phyloP scores from a whole-genome alignment of 2,113 vertebrate genomes.

The Cyanistes caeruleus region DNA sequence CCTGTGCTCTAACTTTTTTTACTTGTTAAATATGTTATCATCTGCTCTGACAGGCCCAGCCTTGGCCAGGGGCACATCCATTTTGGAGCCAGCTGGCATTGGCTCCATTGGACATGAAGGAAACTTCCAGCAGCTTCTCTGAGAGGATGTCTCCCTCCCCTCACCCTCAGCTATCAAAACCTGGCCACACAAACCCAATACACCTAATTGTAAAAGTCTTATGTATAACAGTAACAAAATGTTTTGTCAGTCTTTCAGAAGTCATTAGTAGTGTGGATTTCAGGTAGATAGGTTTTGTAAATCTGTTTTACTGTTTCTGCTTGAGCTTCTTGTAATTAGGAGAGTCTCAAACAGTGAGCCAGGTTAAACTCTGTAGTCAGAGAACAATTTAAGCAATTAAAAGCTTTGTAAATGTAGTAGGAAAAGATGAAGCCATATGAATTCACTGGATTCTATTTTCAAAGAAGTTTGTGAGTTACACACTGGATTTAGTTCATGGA shows the following conservation, averaged over 20 bases:
- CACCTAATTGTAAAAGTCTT: neutral
- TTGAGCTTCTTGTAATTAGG: neutral
- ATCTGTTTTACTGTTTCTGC: neutral
- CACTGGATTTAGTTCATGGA: neutral
- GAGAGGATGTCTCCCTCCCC: neutral
- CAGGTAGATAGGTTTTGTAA: neutral
- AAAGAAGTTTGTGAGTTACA: neutral
- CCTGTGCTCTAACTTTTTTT: neutral
- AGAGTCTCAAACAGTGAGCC: neutral
- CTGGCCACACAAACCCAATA: neutral
- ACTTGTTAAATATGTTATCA: neutral
- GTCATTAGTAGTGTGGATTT: neutral
- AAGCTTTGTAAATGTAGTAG: neutral
- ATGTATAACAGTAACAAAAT: neutral
- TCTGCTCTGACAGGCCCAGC: neutral
- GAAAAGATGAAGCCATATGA: neutral
- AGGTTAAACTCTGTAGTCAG: neutral
- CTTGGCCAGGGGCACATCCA: neutral
- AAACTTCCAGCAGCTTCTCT: neutral
- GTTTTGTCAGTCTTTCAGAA: neutral
- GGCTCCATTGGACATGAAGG: rapidly evolving
- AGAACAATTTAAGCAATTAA: neutral
- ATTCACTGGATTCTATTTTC: neutral
- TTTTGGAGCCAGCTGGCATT: rapidly evolving
- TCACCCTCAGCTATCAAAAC: neutral